phyloP scores from a whole-genome alignment of 64 coral and sea anemone species.

The Cladopsammia gracilis region DNA sequence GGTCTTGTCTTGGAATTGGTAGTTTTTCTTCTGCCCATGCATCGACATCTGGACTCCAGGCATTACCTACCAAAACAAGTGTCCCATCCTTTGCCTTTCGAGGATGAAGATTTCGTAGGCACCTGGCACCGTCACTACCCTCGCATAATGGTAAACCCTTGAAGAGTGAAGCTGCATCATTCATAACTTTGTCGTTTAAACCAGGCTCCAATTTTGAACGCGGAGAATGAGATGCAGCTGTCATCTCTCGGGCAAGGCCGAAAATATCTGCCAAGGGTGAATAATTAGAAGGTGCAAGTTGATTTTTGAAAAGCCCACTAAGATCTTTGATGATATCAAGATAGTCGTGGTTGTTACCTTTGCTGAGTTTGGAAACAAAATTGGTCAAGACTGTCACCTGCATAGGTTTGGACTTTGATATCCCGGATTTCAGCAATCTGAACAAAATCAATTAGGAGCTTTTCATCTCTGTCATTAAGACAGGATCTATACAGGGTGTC shows the following conservation, averaged over 20 bases:
- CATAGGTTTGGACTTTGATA: no score
- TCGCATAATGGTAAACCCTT: slow-evolving; percentile 31
- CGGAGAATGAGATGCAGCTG: no score
- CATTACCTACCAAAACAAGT: slow-evolving; percentile 37
- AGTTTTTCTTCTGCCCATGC: slow-evolving; percentile 35
- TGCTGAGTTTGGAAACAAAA: no score
- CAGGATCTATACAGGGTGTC: no score
- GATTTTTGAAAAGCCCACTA: slow-evolving; percentile 53
- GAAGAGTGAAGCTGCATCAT: no score
- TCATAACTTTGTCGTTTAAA: no score
- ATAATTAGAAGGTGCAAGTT: slow-evolving; percentile 17
- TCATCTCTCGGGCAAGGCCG: slow-evolving; percentile 32
- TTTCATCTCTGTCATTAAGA: no score
- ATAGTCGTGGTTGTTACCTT: slow-evolving; percentile 53
- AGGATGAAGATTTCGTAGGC: slow-evolving; percentile 59
- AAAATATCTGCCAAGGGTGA: slow-evolving; percentile 15
- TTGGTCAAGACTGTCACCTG: no score
- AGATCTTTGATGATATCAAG: slow-evolving; percentile 65
- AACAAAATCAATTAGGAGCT: no score
- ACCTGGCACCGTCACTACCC: slow-evolving; percentile 44
- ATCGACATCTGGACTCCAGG: slow-evolving; percentile 36
- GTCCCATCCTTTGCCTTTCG: slow-evolving; percentile 27
- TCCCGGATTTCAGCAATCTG: no score
- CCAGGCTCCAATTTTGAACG: no score
- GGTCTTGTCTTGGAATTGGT: slow-evolving; percentile 36